Percentiles rank a stretch among this genome's conserved stretches.
These are phyloP conservation scores for Exephanes ischioxanthus DNA, from an alignment of 2,888 invertebrate genomes.

Conservation along the genomic window DNA sequence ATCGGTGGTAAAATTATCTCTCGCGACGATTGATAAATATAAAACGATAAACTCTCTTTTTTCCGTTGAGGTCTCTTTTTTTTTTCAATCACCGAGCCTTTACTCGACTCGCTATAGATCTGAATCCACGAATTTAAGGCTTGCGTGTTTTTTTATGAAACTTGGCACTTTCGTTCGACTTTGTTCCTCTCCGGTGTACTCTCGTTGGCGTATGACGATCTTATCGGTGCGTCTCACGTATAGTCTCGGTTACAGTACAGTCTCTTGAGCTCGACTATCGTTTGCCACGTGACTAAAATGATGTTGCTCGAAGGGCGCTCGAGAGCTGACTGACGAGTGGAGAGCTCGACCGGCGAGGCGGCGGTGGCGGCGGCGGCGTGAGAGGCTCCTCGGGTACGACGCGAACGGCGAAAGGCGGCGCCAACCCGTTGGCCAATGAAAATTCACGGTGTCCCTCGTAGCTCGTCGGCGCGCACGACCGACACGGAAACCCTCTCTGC, in stretches of 20 bases:
- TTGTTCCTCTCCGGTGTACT: constrained; percentile 5
- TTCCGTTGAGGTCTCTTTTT: neutral
- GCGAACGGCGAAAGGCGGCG: constrained; percentile 71
- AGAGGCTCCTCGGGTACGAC: constrained; percentile 64
- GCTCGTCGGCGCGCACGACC: constrained; percentile 2
- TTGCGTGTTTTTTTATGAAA: constrained; percentile 36
- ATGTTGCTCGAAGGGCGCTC: constrained; percentile 79
- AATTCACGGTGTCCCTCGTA: constrained; percentile 6
- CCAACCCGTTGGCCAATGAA: constrained; percentile 72
- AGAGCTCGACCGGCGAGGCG: constrained; percentile 50
- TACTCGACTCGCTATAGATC: neutral
- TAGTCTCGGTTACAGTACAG: constrained; percentile 24
- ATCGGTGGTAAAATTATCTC: neutral
- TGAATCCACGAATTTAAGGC: constrained; percentile 16
- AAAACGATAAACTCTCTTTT: constrained; percentile 5
- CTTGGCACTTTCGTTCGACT: constrained; percentile 56
- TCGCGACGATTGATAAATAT: neutral
- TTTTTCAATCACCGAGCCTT: neutral
- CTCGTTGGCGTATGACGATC: constrained; percentile 30
- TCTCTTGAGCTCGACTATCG: constrained; percentile 57
- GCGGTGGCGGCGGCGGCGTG: constrained; percentile 62
- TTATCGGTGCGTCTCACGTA: constrained; percentile 58
- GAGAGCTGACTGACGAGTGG: constrained; percentile 79
- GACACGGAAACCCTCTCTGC: constrained; percentile 2
- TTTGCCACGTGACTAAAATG: constrained; percentile 55